These are phyloP conservation scores for Aurelia aurita DNA, from an alignment of 30 jellyfish, hydroid and myxozoan species.

Conservation along the genomic window DNA sequence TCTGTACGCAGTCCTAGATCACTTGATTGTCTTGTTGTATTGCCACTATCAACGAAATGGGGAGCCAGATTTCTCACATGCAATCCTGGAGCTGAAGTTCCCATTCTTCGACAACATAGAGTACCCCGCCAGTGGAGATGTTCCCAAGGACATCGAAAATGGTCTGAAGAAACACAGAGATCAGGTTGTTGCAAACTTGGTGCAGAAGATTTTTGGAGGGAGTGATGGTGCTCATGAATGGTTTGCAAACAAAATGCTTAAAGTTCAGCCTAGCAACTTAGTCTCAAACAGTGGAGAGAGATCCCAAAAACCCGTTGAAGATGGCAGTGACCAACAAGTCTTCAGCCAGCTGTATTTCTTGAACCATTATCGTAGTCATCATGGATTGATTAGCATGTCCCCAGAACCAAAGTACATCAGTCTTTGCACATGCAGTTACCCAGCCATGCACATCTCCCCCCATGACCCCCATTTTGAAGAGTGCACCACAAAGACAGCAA, in stretches of 20 bases:
- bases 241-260: slow-evolving; percentile 29
- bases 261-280: slow-evolving; percentile 49
- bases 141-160: slow-evolving; percentile 38
- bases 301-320: slow-evolving; percentile 48
- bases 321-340: slow-evolving; percentile 70
- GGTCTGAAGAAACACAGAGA: slow-evolving; percentile 62
- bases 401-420: slow-evolving; percentile 71
- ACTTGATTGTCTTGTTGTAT: slow-evolving; percentile 56
- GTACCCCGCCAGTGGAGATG: slow-evolving; percentile 51
- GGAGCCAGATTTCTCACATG: slow-evolving; percentile 68
- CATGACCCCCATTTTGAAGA: slow-evolving; percentile 67
- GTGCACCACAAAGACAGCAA: slow-evolving; percentile 60
- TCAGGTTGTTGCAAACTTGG: slow-evolving; percentile 31
- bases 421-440: slow-evolving; percentile 61
- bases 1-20: slow-evolving; percentile 51
- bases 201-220: slow-evolving; percentile 40
- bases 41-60: slow-evolving; percentile 71
- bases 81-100: slow-evolving; percentile 44
- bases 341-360: slow-evolving; percentile 69
- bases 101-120: slow-evolving; percentile 48
- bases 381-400: slow-evolving; percentile 59
- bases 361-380: slow-evolving; percentile 68
- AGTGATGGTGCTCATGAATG: slow-evolving; percentile 46
- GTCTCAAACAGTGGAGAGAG: slow-evolving; percentile 56
- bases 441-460: slow-evolving; percentile 61